These are phyloP conservation scores for Volucella inanis DNA, from an alignment of 2,888 invertebrate species.

Conservation along the genomic window DNA sequence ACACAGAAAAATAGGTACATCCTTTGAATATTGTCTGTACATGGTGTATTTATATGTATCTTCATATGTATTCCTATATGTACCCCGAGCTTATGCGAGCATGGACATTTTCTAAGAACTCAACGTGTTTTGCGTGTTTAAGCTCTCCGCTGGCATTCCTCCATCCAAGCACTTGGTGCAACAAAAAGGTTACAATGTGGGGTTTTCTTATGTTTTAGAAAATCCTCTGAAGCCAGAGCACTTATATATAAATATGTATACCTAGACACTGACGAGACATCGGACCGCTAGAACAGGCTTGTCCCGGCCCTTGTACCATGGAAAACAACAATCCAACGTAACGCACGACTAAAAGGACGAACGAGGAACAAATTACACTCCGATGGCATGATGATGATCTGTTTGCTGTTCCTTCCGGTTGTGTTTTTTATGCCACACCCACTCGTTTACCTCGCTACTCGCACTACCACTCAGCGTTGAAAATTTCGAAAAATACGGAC, in stretches of 20 bases:
- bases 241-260: slow-evolving; percentile 34
- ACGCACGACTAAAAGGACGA: slow-evolving; percentile 21
- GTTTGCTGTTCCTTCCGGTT: slow-evolving; percentile 68
- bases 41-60: slow-evolving; percentile 10
- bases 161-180: slow-evolving; percentile 47
- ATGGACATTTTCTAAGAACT: slow-evolving; percentile 31
- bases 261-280: slow-evolving; percentile 69
- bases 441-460: not conserved
- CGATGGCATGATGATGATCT: slow-evolving; percentile 71
- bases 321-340: slow-evolving; percentile 28
- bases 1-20: slow-evolving; percentile 35
- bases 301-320: not conserved
- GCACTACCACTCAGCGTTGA: slow-evolving; percentile 10
- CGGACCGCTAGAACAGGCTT: slow-evolving; percentile 14
- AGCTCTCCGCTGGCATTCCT: not conserved
- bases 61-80: not conserved
- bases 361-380: slow-evolving; percentile 68
- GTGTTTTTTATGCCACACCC: slow-evolving; percentile 33
- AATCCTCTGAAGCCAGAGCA: slow-evolving; percentile 21
- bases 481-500: slow-evolving; percentile 50
- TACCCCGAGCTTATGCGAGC: not conserved
- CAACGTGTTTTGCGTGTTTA: slow-evolving; percentile 47
- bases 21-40: slow-evolving; percentile 28
- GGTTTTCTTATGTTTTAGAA: not conserved
- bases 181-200: slow-evolving; percentile 32